These are phyloP conservation scores for Trichopria drosophilae DNA, from an alignment of 2,888 invertebrate genomes.

Conservation along the genomic window DNA sequence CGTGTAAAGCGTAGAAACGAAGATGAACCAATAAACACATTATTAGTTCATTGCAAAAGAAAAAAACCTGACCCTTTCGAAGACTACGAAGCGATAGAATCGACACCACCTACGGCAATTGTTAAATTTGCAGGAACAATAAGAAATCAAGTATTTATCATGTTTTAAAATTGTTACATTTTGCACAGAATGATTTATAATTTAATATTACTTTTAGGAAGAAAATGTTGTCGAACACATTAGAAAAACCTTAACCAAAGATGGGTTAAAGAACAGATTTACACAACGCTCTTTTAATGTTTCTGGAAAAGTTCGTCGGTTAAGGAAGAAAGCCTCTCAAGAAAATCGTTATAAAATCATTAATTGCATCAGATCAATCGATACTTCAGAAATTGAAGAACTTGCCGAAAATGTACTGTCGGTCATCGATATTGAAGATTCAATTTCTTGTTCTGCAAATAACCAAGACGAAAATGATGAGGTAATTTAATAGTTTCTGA, in stretches of 20 bases:
- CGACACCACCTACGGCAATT: constrained; percentile 60
- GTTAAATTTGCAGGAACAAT: constrained; percentile 75
- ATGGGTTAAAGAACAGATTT: constrained; percentile 59
- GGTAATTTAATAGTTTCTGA: no score
- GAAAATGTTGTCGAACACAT: constrained; percentile 45
- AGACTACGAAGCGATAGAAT: constrained; percentile 55
- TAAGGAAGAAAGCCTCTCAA: constrained; percentile 58
- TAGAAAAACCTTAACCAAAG: constrained; percentile 58
- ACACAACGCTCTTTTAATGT: constrained; percentile 60
- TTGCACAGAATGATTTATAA: background rate
- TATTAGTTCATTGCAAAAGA: constrained; percentile 73
- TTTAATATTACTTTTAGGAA: constrained; percentile 54
- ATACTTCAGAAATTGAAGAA: constrained; percentile 38
- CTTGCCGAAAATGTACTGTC: constrained; percentile 56
- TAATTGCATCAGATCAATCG: constrained; percentile 62
- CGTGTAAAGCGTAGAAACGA: constrained; percentile 74
- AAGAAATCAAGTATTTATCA: constrained; percentile 64
- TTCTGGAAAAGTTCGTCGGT: constrained; percentile 58
- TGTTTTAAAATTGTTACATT: constrained; percentile 1
- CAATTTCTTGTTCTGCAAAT: constrained; percentile 21
- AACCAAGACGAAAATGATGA: constrained; percentile 19
- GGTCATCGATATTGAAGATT: constrained; percentile 65
- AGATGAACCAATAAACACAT: constrained; percentile 71
- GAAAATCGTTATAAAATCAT: constrained; percentile 66
- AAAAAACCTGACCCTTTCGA: constrained; percentile 62